Percentiles rank a stretch among this genome's conserved stretches.
These are phyloP conservation scores for Desmodus rotundus DNA, from an alignment of 2,113 vertebrate genomes.

Conservation along the genomic window DNA sequence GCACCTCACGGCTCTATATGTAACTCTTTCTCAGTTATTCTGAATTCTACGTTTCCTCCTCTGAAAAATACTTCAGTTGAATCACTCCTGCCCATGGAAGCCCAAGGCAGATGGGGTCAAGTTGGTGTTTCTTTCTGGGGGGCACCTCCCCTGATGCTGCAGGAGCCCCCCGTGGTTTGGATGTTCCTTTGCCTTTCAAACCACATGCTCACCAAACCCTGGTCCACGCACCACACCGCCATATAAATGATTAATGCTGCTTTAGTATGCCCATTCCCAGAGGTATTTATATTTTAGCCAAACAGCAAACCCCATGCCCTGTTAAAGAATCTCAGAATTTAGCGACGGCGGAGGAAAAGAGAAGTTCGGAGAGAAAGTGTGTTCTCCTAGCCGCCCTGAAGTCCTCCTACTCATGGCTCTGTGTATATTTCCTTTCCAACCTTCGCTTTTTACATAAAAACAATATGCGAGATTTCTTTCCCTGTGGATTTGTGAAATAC, in stretches of 20 bases:
- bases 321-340: not conserved
- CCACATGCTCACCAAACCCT: not conserved
- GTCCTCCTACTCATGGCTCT: not conserved
- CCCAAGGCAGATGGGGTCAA: not conserved
- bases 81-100: not conserved
- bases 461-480: not conserved
- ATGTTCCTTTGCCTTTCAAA: not conserved
- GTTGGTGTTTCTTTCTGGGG: not conserved
- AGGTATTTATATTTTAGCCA: not conserved
- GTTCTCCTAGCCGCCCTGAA: not conserved
- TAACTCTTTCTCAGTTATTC: not conserved
- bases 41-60: not conserved
- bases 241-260: not conserved
- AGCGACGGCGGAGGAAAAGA: not conserved
- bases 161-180: rapidly evolving
- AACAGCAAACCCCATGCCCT: not conserved
- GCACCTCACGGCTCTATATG: not conserved
- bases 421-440: rapidly evolving
- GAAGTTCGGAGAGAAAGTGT: not conserved
- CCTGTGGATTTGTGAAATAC: not conserved
- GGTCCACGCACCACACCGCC: not conserved
- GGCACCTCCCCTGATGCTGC: rapidly evolving
- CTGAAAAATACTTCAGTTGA: not conserved
- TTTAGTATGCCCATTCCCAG: not conserved
- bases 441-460: not conserved